Percentiles rank a stretch among this genome's conserved stretches.
phyloP scores from a whole-genome alignment of 2,113 vertebrate genomes.

The Pardalotus punctatus region DNA sequence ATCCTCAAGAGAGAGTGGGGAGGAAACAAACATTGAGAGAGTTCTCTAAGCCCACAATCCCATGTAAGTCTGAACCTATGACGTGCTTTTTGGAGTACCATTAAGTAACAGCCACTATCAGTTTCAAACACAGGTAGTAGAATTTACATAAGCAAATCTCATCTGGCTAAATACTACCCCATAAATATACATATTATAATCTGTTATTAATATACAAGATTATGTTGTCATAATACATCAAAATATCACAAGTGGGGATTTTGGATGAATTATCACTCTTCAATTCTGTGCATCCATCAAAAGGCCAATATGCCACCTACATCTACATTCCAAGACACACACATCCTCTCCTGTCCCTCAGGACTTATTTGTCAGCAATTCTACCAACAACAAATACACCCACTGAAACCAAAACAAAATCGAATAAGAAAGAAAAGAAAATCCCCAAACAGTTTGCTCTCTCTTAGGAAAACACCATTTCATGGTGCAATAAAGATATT shows the following conservation, averaged over 20 bases:
- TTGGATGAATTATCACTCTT: neutral
- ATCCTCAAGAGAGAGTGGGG: neutral
- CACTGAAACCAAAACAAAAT: neutral
- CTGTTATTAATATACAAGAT: neutral
- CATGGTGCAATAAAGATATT: neutral
- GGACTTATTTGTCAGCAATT: neutral
- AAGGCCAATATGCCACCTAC: neutral
- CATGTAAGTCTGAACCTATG: neutral
- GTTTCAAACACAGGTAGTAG: constrained; percentile 2
- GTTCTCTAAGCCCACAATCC: neutral
- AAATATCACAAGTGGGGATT: neutral
- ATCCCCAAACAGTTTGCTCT: neutral
- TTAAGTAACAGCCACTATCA: neutral
- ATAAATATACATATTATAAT: neutral
- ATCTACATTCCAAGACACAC: neutral
- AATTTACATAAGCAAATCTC: constrained; percentile 16
- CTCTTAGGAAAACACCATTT: neutral
- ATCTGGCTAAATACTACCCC: neutral
- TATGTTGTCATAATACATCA: neutral
- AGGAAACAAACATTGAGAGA: neutral
- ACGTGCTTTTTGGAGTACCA: neutral
- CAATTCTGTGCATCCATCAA: neutral
- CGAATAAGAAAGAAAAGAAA: neutral
- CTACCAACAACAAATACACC: neutral
- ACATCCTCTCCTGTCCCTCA: neutral